These are phyloP conservation scores for Papilio elwesi DNA, from an alignment of 2,888 invertebrate genomes.

Conservation along the genomic window DNA sequence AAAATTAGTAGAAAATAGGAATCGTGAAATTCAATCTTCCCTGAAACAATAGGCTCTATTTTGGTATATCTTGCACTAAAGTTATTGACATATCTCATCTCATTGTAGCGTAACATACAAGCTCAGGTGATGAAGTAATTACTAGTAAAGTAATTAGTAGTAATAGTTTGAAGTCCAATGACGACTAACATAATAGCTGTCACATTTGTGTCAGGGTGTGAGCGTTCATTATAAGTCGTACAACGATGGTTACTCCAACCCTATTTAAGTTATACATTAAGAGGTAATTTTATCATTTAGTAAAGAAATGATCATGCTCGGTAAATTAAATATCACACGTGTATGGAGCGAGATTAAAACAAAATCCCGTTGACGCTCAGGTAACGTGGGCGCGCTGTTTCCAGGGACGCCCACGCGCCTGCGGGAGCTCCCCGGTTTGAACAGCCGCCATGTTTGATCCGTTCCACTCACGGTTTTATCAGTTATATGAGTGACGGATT, in stretches of 20 bases:
- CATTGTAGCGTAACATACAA: no score
- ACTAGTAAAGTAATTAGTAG: no score
- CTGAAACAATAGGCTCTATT: no score
- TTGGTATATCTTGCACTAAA: no score
- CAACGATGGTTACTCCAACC: no score
- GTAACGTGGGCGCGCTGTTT: slow-evolving; percentile 29
- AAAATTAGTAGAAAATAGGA: not conserved
- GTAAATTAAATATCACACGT: slow-evolving; percentile 10
- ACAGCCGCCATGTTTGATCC: slow-evolving; percentile 1
- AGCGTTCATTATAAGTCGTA: no score
- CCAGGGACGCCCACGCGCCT: slow-evolving; percentile 17
- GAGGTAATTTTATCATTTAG: not conserved
- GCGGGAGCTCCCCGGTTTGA: not conserved
- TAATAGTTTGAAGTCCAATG: no score
- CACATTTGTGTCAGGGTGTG: no score
- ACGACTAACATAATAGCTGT: no score
- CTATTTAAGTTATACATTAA: no score
- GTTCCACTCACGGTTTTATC: not conserved
- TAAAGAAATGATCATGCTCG: not conserved
- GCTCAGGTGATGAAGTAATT: no score
- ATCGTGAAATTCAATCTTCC: not conserved
- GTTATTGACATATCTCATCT: no score
- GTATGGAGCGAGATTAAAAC: slow-evolving; percentile 3
- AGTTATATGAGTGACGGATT: not conserved
- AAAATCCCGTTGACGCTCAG: not conserved